Evolutionary conservation across 1,140 invertebrate species (phyloP).

Genomic region (Bombus confusus): DNA sequence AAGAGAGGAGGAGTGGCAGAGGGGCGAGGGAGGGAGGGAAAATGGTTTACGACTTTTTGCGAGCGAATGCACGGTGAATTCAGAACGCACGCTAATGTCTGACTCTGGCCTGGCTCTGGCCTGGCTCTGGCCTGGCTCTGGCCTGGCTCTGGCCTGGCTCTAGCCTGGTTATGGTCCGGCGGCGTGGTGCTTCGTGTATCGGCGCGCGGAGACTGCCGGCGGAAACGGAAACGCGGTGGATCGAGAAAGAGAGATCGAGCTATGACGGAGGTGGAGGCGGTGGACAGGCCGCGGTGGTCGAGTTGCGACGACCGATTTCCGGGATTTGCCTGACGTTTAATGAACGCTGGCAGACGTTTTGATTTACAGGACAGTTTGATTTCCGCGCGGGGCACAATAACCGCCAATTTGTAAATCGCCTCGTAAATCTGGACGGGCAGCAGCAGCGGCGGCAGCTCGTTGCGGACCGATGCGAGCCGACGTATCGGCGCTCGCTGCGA

Average conservation of each 20-base stretch:
- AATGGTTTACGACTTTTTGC: constrained; percentile 65
- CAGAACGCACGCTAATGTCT: constrained; percentile 13
- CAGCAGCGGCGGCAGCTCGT: constrained; percentile 34
- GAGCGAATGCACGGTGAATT: constrained; percentile 60
- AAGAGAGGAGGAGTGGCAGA: too few relatives aligned
- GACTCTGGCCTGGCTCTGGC: too few relatives aligned
- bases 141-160: neutral
- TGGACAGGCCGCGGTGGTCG: neutral
- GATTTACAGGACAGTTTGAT: constrained; percentile 82
- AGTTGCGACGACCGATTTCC: constrained; percentile 65
- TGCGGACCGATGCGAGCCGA: constrained; percentile 28
- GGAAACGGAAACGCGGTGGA: constrained; percentile 23
- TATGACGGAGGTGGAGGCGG: too few relatives aligned
- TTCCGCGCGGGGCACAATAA: constrained; percentile 80
- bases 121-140: neutral
- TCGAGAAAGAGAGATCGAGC: neutral
- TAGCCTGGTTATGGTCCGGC: neutral
- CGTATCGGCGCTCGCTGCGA: constrained; percentile 42
- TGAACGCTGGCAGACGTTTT: constrained; percentile 80
- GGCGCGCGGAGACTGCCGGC: constrained; percentile 5
- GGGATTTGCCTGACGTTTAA: constrained; percentile 78
- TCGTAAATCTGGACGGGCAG: constrained; percentile 78
- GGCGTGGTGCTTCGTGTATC: neutral
- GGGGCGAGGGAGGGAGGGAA: constrained; percentile 30
- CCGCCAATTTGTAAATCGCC: constrained; percentile 83